Evolutionary conservation across 2,888 invertebrate genomes (phyloP).

Genomic region (Timema cristinae): DNA sequence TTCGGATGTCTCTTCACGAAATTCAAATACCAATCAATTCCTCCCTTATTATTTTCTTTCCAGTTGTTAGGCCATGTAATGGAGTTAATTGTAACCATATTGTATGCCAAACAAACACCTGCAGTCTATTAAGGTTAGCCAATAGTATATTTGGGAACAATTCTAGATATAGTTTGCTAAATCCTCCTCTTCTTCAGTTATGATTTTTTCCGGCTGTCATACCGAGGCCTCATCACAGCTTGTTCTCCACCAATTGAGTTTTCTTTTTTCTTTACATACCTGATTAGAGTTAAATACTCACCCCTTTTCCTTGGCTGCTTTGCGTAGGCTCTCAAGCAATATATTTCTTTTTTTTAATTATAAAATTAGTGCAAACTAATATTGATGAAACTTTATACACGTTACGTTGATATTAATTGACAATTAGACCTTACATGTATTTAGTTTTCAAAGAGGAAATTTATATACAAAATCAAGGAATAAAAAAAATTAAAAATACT

Average conservation of each 20-base stretch:
- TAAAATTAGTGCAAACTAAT: no score
- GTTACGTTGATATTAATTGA: no score
- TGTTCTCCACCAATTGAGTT: background rate
- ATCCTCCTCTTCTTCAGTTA: background rate
- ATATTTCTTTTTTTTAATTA: no score
- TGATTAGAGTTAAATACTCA: background rate
- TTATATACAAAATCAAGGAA: no score
- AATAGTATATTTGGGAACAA: background rate
- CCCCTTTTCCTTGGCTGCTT: background rate
- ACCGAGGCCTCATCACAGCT: background rate
- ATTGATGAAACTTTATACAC: no score
- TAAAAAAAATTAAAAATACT: no score
- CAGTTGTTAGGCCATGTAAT: constrained; percentile 4
- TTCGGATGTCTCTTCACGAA: constrained; percentile 14
- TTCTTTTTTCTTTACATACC: background rate
- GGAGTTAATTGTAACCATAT: background rate
- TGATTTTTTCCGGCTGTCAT: background rate
- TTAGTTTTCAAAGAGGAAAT: no score
- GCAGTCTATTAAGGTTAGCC: background rate
- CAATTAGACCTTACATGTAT: no score
- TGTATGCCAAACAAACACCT: background rate
- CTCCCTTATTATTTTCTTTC: background rate
- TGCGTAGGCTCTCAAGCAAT: background rate
- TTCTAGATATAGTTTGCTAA: background rate
- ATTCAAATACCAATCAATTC: constrained; percentile 10